phyloP scores from a whole-genome alignment of 2,797 vertebrate species.

The Eulemur coronatus region DNA sequence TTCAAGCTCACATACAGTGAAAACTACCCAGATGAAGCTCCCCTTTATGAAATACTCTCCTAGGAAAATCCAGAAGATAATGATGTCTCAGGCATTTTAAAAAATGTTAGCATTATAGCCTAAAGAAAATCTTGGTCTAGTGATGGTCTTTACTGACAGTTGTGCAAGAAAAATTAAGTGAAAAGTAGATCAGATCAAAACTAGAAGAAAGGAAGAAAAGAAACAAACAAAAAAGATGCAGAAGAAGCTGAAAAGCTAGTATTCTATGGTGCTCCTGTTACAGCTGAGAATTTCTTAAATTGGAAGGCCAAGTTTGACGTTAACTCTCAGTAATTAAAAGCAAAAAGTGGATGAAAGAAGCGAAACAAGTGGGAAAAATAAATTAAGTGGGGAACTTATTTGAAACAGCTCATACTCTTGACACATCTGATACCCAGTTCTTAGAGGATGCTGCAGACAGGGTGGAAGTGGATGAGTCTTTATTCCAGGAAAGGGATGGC shows the following conservation, averaged over 20 bases:
- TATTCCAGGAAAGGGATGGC: conserved; percentile 94
- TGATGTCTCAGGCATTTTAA: conserved; percentile 86
- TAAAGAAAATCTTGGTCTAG: conserved; percentile 95
- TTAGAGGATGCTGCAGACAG: not conserved
- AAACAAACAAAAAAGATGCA: conserved; percentile 83
- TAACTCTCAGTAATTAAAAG: conserved; percentile 90
- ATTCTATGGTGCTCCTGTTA: conserved; percentile 94
- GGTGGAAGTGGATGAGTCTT: not conserved
- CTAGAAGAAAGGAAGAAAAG: conserved; percentile 91
- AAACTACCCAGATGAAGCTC: conserved; percentile 92
- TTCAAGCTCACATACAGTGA: conserved; percentile 94
- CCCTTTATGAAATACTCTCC: conserved; percentile 91
- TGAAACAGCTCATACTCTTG: not conserved
- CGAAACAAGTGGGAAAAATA: conserved; percentile 90
- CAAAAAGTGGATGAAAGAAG: conserved; percentile 91
- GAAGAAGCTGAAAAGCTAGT: conserved; percentile 94
- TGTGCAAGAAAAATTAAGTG: conserved; percentile 94
- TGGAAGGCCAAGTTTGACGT: conserved; percentile 75
- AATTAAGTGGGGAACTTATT: conserved; percentile 86
- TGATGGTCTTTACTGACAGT: conserved; percentile 97
- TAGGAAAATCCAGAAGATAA: conserved; percentile 92
- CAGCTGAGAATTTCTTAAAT: conserved; percentile 93
- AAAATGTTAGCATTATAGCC: conserved; percentile 88
- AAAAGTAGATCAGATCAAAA: conserved; percentile 93
- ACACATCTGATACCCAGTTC: not conserved